Base-by-base conservation (phyloP, 2,113 vertebrate genomes). In the Rhinogobius similis region DNA sequence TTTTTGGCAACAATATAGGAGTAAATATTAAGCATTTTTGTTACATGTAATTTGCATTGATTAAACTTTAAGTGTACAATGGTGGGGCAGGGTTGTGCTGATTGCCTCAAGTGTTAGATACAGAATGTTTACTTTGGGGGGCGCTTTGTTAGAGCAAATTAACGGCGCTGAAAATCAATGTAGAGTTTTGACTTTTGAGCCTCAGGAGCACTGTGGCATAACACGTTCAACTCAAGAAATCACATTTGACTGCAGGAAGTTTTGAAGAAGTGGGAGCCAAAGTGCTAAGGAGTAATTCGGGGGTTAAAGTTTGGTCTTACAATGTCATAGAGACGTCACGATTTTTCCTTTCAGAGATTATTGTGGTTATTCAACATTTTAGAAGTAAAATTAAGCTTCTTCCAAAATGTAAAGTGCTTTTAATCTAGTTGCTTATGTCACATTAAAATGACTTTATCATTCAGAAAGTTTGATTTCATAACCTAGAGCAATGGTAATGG, bases 61-160 rank as follows among this genome's bases (percentile, higher is more conserved):
- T 91, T 91, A 90, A 89, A 89, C 83, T 90, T 89, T 88, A 79
- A 88, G 72, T 77, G 67, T 86, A 65, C 85, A 87, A 87, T 67
- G 75, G 81, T 77, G 70, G 73, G 73, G 64, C 76, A 82, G 77
- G 72, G 67, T 76, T 38, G 56, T 74, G 73, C 77, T 91, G 88
- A 92, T 91, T 92, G 87, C 77, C 58, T 77, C 20, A 70, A 87
- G 81, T 80, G 73, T 78, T 67, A 78, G 77, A 81, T 82, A 67
- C 65, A 67, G 79, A 82, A 76, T 88, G 87, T 90, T 90, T 81
- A 77, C 77, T 86, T 75, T 79, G 72, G 82, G 88, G 75, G 75
- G 82, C 75, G 87, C 86, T 90, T 91, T 89, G 85, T 90, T 92
- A 90, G 79, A 75, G 70, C 52, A 86, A 89, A 92, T 88, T 67